A percentile compares a stretch with the other conserved stretches of the same genome.
Evolutionary conservation across 30 jellyfish, hydroid and myxozoan genomes (phyloP).

Genomic region (Hydractinia symbiolongicarpus): DNA sequence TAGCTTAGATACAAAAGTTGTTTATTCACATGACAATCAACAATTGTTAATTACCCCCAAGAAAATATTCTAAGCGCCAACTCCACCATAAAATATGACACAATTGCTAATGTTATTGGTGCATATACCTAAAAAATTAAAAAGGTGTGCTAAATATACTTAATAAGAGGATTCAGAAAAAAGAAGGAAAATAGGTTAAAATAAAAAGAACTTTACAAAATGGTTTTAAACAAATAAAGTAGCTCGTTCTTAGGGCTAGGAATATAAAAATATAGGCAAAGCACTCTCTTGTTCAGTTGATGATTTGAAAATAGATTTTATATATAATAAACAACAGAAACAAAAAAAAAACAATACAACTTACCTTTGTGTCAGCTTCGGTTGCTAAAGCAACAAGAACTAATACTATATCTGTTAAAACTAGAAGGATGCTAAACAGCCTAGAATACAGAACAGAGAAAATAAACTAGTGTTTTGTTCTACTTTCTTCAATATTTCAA

Average conservation of each 20-base stretch:
- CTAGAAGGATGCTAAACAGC: conserved; percentile 63
- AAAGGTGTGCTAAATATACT: background rate
- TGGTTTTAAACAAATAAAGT: too few species aligned
- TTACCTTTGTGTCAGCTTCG: conserved; percentile 29
- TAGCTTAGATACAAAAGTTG: too few species aligned
- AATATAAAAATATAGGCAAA: too few species aligned
- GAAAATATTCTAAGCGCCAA: conserved; percentile 58
- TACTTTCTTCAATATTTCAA: too few species aligned
- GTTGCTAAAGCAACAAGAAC: conserved; percentile 57
- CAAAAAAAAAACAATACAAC: background rate
- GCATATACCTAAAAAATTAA: conserved; percentile 40
- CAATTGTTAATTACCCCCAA: conserved; percentile 71
- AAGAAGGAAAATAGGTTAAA: too few species aligned
- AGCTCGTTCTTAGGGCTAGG: too few species aligned
- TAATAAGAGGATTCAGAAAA: too few species aligned
- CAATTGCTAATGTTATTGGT: conserved; percentile 60
- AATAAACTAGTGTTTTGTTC: too few species aligned
- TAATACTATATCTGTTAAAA: conserved; percentile 54
- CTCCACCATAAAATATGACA: conserved; percentile 77
- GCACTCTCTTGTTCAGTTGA: too few species aligned
- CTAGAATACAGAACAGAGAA: conserved; percentile 5
- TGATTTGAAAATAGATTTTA: too few species aligned
- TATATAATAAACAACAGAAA: too few species aligned
- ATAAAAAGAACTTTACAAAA: too few species aligned
- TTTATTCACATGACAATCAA: background rate